Evolutionary conservation across 2,113 vertebrate species (phyloP).

Genomic region (Octodon degus): DNA sequence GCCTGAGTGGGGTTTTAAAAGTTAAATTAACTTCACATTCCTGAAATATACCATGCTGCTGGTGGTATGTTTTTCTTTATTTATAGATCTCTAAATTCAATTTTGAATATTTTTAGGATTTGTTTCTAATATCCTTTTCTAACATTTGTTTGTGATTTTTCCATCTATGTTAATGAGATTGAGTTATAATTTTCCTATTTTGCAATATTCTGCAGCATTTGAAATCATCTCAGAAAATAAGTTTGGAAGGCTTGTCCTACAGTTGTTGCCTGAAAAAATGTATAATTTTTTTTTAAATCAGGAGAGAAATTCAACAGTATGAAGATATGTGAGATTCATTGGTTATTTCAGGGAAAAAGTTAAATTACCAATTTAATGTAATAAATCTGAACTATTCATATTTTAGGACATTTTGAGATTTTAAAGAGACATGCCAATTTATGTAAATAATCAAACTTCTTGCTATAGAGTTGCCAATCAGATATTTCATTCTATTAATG

Average conservation of each 20-base stretch:
- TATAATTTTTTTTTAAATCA: not conserved
- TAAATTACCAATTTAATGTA: not conserved
- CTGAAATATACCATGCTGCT: not conserved
- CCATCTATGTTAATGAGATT: not conserved
- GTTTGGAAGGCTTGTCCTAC: not conserved
- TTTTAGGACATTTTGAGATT: not conserved
- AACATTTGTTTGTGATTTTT: conserved; percentile 14
- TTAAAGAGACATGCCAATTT: not conserved
- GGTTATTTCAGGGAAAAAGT: not conserved
- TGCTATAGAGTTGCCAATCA: not conserved
- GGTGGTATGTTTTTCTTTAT: not conserved
- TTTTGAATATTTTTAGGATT: not conserved
- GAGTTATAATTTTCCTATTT: not conserved
- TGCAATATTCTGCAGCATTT: not conserved
- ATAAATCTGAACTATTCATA: not conserved
- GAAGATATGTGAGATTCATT: not conserved
- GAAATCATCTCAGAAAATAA: conserved; percentile 9
- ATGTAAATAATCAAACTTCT: not conserved
- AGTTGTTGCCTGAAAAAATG: not conserved
- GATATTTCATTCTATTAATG: not conserved
- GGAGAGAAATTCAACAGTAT: not conserved
- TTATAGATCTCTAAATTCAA: not conserved
- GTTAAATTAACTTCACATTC: not conserved
- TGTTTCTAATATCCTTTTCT: conserved; percentile 1
- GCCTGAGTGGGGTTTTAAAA: not conserved